Evolutionary conservation across 2,797 vertebrate genomes (phyloP), one percentile per base, ranked within the genome.

Genomic region (Sibirionetta formosa): DNA sequence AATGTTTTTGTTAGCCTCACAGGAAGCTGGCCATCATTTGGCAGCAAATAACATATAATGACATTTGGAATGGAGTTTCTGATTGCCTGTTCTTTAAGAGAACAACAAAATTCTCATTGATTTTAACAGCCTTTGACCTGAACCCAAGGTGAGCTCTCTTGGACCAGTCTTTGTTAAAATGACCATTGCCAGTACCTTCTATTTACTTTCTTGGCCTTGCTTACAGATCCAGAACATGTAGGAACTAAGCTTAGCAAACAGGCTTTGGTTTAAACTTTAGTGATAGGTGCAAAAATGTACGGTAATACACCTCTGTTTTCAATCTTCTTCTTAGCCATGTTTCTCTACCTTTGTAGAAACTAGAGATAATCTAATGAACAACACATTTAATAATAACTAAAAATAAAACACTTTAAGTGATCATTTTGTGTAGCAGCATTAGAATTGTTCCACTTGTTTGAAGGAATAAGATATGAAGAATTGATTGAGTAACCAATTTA

Each of bases 401-500:
- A 94, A 93, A 93, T 75, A 85, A 84, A 90, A 26, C 64, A 50
- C 71, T 82, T 82, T 7, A 82, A 77, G 31, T 44, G 31, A 70
- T 79, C 51, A 15, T 50, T 86, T 50, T 78, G 57, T 72, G 44
- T 83, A 84, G 48, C 77, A 91, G 68, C 88, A 77, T 80, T 88
- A 94, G 75, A 96, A 91, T 78, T 96, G 82, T 80, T 97, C 79
- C 85, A 83, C 70, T 96, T 88, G 58, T 97, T 96, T 93, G 82
- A 91, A 89, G 85, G 86, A 96, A 79, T 79, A 86, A 94, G 88
- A 78, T 73, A 88, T 23, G 77, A 97, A 82, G 65, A 94, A 94
- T 57, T 97, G 96, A 95, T 91, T 96, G 95, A 93, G 88, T 92
- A 97, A 97, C 96, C 94, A 93, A 72, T 97, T 96, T 87, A 94